A percentile compares a stretch with the other conserved stretches of the same genome.
These are phyloP conservation scores for Spodoptera littoralis DNA, from an alignment of 2,888 invertebrate genomes.

Conservation along the genomic window DNA sequence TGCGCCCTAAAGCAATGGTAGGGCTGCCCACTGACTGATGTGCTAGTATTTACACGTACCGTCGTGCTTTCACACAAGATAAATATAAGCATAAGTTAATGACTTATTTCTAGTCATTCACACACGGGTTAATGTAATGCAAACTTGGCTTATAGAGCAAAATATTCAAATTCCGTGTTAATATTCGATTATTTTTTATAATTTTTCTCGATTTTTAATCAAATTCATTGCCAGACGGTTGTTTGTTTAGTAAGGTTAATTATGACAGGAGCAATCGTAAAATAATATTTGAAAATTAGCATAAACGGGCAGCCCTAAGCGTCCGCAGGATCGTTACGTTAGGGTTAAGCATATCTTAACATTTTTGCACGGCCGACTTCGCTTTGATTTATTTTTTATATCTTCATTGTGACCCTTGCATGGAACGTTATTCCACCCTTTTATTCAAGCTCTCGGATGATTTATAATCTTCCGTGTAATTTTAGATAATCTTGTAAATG, in stretches of 20 bases:
- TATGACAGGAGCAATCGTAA: too few relatives aligned
- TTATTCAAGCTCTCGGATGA: constrained; percentile 33
- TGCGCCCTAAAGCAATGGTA: constrained; percentile 44
- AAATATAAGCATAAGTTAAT: too few relatives aligned
- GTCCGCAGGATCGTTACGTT: constrained; percentile 53
- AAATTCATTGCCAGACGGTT: too few relatives aligned
- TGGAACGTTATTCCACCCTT: constrained; percentile 32
- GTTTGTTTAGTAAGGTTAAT: too few relatives aligned
- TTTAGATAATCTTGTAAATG: constrained; percentile 1
- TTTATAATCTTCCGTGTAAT: constrained; percentile 36
- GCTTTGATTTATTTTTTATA: constrained; percentile 61
- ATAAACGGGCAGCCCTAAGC: constrained; percentile 42
- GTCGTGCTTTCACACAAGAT: too few relatives aligned
- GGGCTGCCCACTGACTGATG: constrained; percentile 34
- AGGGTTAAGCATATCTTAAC: constrained; percentile 62
- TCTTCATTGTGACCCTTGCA: constrained; percentile 55
- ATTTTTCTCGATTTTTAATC: too few relatives aligned
- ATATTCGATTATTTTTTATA: too few relatives aligned
- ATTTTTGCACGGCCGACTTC: constrained; percentile 59
- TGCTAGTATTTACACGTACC: background rate
- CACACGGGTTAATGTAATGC: too few relatives aligned
- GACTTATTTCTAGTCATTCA: too few relatives aligned
- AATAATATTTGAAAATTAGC: too few relatives aligned
- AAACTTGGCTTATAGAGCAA: too few relatives aligned
- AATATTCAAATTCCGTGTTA: too few relatives aligned